Conservation (phyloP, 1,140 invertebrate genomes). For the Gryon sp. region DNA sequence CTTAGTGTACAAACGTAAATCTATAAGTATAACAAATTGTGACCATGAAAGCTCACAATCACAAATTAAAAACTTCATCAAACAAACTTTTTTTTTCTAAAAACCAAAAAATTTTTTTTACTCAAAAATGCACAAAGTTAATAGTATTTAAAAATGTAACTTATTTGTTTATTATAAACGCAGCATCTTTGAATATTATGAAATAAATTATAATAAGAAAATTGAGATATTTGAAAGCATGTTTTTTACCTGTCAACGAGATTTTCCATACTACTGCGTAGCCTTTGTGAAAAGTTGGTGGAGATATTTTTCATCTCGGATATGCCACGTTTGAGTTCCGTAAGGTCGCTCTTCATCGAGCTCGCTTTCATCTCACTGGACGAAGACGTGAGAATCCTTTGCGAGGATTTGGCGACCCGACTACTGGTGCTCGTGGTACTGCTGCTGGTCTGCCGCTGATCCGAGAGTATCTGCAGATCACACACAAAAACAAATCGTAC, state of each 20-base stretch:
- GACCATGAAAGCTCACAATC: too few relatives aligned
- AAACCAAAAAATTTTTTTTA: too few relatives aligned
- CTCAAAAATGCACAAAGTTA: too few relatives aligned
- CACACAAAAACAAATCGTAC: slow-evolving; percentile 42
- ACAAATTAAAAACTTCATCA: too few relatives aligned
- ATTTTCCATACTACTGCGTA: slow-evolving; percentile 77
- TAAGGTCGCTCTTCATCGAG: slow-evolving; percentile 80
- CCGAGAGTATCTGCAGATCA: slow-evolving; percentile 63
- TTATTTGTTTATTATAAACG: too few relatives aligned
- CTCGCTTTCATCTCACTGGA: slow-evolving; percentile 79
- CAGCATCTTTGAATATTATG: too few relatives aligned
- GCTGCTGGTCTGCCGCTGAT: slow-evolving; percentile 63
- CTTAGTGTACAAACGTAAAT: too few relatives aligned
- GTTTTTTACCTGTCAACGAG: slow-evolving; percentile 73
- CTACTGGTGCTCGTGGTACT: slow-evolving; percentile 62
- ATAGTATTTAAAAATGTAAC: too few relatives aligned
- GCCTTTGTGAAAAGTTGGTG: slow-evolving; percentile 74
- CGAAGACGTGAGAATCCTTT: slow-evolving; percentile 75
- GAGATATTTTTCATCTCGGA: slow-evolving; percentile 82
- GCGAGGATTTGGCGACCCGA: slow-evolving; percentile 62
- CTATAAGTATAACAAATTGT: too few relatives aligned
- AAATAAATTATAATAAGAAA: too few relatives aligned
- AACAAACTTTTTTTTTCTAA: too few relatives aligned
- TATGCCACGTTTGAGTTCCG: slow-evolving; percentile 80
- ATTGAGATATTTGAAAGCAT: too few relatives aligned